These are phyloP conservation scores for Hydropotes inermis DNA, from an alignment of 2,113 vertebrate species.

Conservation along the genomic window DNA sequence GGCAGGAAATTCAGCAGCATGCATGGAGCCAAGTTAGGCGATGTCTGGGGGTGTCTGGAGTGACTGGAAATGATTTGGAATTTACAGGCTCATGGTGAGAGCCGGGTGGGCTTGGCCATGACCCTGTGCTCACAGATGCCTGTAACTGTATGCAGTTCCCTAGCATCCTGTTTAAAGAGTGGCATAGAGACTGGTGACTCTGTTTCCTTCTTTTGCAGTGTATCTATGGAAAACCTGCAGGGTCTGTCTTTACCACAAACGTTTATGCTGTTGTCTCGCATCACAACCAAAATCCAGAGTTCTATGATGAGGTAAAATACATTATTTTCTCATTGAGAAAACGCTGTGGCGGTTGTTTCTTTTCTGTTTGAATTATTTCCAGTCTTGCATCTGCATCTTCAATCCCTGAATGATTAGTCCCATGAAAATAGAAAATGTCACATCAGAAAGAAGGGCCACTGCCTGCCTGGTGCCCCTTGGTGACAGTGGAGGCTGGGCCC, in stretches of 20 bases:
- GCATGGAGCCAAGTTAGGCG: not conserved
- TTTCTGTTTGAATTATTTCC: not conserved
- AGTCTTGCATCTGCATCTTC: not conserved
- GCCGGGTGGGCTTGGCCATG: not conserved
- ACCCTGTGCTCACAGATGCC: not conserved
- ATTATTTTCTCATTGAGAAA: not conserved
- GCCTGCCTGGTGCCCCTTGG: not conserved
- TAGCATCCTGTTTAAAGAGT: not conserved
- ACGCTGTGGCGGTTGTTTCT: not conserved
- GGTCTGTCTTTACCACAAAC: constrained; percentile 85
- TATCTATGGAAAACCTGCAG: constrained; percentile 94
- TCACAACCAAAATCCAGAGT: constrained; percentile 97
- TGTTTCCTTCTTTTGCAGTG: constrained; percentile 85
- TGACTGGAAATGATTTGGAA: not conserved
- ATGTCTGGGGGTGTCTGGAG: not conserved
- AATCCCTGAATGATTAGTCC: not conserved
- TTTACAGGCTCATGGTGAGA: constrained; percentile 1
- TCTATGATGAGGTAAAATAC: constrained; percentile 94
- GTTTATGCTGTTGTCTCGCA: constrained; percentile 90
- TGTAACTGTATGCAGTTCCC: not conserved
- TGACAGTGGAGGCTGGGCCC: not conserved
- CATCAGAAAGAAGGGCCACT: not conserved
- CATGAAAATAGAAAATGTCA: constrained; percentile 18
- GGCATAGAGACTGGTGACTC: not conserved
- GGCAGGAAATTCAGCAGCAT: not conserved